Conservation (phyloP, 2,888 invertebrate genomes). For the Parnassius smintheus region DNA sequence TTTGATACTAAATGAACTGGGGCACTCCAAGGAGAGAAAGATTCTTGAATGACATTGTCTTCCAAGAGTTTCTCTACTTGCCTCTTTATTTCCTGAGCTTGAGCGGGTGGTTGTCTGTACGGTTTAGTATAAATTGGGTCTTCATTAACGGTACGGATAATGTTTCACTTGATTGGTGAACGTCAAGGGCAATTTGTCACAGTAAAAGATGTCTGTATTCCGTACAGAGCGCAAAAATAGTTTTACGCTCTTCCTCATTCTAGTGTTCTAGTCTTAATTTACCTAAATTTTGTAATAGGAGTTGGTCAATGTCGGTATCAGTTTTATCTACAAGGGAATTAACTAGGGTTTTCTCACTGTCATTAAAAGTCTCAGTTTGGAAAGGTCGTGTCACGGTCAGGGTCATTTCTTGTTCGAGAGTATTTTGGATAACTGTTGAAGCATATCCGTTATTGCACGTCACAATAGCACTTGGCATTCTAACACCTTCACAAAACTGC, state of each 20-base stretch:
- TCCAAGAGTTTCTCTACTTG: slow-evolving; percentile 33
- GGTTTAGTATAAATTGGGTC: slow-evolving; percentile 31
- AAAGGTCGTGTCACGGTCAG: no score
- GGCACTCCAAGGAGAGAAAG: background rate
- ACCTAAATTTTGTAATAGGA: no score
- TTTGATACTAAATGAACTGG: slow-evolving; percentile 35
- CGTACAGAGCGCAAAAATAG: slow-evolving; percentile 26
- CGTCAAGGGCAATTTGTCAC: slow-evolving; percentile 15
- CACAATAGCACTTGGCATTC: no score
- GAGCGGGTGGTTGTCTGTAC: slow-evolving; percentile 26
- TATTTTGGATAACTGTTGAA: no score
- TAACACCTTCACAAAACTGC: no score
- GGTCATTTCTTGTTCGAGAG: no score
- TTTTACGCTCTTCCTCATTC: slow-evolving; percentile 27
- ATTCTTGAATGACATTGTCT: slow-evolving; percentile 15
- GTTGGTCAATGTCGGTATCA: no score
- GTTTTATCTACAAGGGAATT: no score
- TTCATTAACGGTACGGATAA: slow-evolving; percentile 28
- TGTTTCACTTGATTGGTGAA: slow-evolving; percentile 33
- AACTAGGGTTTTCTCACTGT: no score
- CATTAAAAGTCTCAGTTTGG: no score
- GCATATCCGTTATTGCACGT: no score
- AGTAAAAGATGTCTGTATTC: slow-evolving; percentile 39
- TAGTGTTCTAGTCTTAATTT: background rate
- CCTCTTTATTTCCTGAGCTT: slow-evolving; percentile 29